Evolutionary conservation across 2,797 vertebrate species (phyloP).

Genomic region (Myotis myotis): DNA sequence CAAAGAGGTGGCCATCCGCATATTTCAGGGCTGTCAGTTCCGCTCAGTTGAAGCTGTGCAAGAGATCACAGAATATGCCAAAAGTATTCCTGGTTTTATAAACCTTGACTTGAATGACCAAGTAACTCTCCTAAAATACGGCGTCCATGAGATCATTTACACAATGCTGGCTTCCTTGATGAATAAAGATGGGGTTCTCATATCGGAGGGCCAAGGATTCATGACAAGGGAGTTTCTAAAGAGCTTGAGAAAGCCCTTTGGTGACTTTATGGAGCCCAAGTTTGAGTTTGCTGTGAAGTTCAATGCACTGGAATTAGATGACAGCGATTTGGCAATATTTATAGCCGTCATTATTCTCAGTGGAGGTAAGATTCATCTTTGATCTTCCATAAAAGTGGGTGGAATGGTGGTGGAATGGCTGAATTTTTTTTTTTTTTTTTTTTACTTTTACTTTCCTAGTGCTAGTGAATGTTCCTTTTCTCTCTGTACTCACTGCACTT

Average conservation of each 20-base stretch:
- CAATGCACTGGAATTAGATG: constrained; percentile 97
- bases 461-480: neutral
- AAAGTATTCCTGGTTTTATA: constrained; percentile 97
- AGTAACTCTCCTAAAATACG: constrained; percentile 96
- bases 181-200: constrained; percentile 98
- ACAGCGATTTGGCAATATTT: constrained; percentile 98
- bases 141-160: constrained; percentile 97
- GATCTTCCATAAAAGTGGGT: neutral
- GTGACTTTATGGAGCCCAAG: constrained; percentile 98
- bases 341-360: constrained; percentile 99
- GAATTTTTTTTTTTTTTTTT: neutral
- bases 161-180: constrained; percentile 97
- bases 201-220: constrained; percentile 97
- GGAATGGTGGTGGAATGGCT: neutral
- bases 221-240: constrained; percentile 99
- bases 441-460: neutral
- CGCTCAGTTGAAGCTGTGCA: constrained; percentile 96
- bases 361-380: constrained; percentile 90
- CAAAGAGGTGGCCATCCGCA: constrained; percentile 94
- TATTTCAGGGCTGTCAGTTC: constrained; percentile 96
- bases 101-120: constrained; percentile 97
- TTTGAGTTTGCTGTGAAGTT: constrained; percentile 99
- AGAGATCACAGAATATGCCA: constrained; percentile 98
- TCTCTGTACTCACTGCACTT: neutral
- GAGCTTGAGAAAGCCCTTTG: constrained; percentile 96